These are phyloP conservation scores for Sicus ferrugineus DNA, from an alignment of 2,888 invertebrate genomes.

Conservation along the genomic window DNA sequence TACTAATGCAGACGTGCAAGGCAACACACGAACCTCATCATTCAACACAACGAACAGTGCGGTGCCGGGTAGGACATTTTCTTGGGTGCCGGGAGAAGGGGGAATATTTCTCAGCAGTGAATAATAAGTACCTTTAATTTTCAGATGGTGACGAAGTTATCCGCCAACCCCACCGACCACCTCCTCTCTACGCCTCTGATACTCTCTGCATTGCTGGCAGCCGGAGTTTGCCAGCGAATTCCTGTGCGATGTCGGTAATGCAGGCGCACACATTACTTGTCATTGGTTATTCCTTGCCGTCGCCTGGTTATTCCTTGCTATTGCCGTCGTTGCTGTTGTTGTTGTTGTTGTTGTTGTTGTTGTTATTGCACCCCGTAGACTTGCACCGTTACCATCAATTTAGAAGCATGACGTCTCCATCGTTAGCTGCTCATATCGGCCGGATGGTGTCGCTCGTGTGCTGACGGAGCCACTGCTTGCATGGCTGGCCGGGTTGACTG, in stretches of 20 bases:
- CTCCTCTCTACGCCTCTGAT: no score
- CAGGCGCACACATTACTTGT: neutral
- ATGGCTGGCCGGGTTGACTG: slow-evolving; percentile 11
- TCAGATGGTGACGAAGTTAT: slow-evolving; percentile 6
- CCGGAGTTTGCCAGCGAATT: slow-evolving; percentile 9
- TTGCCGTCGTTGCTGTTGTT: neutral
- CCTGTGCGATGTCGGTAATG: neutral
- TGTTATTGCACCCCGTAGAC: neutral
- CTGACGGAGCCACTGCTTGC: neutral
- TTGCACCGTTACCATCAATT: slow-evolving; percentile 4
- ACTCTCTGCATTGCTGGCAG: neutral
- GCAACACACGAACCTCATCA: neutral
- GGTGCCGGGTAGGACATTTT: no score
- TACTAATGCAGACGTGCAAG: neutral
- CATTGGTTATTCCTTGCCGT: neutral
- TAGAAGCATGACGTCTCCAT: slow-evolving; percentile 20
- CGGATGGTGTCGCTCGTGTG: neutral
- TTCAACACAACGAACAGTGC: no score
- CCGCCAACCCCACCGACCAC: neutral
- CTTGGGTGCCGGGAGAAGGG: no score
- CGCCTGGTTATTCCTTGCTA: neutral
- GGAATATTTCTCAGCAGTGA: neutral
- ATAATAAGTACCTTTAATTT: neutral
- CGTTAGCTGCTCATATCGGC: neutral
- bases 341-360: neutral